phyloP scores from a whole-genome alignment of 2,113 vertebrate genomes.

The Brachirus orientalis region DNA sequence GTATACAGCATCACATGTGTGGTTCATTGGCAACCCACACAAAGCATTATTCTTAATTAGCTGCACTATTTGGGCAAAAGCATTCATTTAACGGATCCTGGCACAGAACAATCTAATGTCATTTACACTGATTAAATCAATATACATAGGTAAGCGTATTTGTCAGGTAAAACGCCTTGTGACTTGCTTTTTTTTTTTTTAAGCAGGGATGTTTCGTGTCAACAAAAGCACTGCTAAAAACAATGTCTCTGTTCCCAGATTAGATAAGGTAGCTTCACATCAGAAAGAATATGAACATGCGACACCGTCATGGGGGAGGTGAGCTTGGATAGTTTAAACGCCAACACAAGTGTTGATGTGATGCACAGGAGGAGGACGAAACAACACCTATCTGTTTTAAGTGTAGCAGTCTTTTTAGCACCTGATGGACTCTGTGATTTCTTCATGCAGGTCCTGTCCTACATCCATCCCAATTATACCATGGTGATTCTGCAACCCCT shows the following conservation, averaged over 20 bases:
- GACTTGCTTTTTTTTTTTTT: not conserved
- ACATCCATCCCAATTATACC: conserved; percentile 60
- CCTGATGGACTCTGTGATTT: conserved; percentile 49
- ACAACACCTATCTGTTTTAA: conserved; percentile 47
- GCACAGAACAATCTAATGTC: not conserved
- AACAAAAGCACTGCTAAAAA: not conserved
- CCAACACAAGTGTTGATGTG: conserved; percentile 6
- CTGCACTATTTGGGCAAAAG: conserved; percentile 22
- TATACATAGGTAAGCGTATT: not conserved
- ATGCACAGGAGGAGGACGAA: not conserved
- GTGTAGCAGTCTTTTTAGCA: conserved; percentile 45
- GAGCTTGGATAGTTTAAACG: not conserved
- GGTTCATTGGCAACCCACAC: conserved; percentile 29
- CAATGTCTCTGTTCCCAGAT: not conserved
- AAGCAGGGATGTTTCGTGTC: not conserved
- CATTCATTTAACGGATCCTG: conserved; percentile 22
- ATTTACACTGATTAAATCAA: not conserved
- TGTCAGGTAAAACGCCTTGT: not conserved
- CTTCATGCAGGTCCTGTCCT: conserved; percentile 70
- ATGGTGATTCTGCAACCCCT: conserved; percentile 38
- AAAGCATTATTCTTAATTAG: conserved; percentile 52
- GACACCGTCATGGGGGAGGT: not conserved
- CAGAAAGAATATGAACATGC: not conserved
- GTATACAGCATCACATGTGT: too few relatives aligned
- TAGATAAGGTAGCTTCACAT: conserved; percentile 1